Conservation (phyloP, 2,888 invertebrate species). For the Agapostemon virescens region DNA sequence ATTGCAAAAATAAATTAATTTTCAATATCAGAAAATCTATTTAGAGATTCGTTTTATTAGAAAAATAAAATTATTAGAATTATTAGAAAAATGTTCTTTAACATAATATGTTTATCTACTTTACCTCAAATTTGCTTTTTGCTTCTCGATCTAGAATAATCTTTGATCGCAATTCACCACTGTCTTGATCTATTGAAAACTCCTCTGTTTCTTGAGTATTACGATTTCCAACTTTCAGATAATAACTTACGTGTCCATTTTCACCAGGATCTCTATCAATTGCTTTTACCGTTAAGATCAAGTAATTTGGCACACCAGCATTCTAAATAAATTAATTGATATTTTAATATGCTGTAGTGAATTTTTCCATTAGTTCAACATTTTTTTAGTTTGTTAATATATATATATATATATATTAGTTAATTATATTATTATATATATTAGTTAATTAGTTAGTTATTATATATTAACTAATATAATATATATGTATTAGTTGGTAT, state of each 20-base stretch:
- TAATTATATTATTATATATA: no score
- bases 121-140: constrained; percentile 85
- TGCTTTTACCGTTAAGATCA: constrained; percentile 91
- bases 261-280: constrained; percentile 91
- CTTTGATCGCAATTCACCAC: constrained; percentile 91
- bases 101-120: not conserved
- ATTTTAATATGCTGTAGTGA: not conserved
- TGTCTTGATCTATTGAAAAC: constrained; percentile 89
- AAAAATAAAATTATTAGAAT: no score
- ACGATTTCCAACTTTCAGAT: constrained; percentile 88
- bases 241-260: constrained; percentile 92
- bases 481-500: no score
- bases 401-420: no score
- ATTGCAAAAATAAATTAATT: no score
- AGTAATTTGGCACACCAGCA: constrained; percentile 87
- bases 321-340: constrained; percentile 81
- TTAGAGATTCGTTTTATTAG: no score
- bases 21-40: no score
- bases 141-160: constrained; percentile 90
- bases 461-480: no score
- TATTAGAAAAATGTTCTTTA: no score
- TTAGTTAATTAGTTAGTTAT: no score
- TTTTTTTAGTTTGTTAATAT: not conserved
- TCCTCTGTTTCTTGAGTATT: constrained; percentile 91
- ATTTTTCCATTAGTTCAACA: not conserved